phyloP scores from a whole-genome alignment of 2,113 vertebrate genomes.

The Gobio gobio region DNA sequence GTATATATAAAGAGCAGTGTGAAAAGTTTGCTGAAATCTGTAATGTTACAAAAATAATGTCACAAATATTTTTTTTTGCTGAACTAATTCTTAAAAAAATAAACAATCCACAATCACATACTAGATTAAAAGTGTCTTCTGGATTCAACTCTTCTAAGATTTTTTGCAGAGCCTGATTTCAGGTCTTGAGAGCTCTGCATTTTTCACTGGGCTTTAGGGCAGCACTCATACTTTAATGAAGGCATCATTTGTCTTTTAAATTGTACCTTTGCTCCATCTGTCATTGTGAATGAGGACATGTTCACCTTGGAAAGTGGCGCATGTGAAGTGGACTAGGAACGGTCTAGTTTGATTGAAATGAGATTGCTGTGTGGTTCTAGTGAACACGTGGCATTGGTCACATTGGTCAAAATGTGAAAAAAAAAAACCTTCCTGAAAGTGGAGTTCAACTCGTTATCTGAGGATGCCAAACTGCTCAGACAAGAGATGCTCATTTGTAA shows the following conservation, averaged over 20 bases:
- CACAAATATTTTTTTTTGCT: background rate
- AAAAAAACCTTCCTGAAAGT: too few species aligned
- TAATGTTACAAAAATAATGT: too few species aligned
- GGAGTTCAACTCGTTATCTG: background rate
- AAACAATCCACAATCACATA: background rate
- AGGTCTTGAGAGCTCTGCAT: constrained; percentile 11
- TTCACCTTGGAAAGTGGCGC: constrained; percentile 46
- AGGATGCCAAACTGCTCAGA: background rate
- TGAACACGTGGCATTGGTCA: background rate
- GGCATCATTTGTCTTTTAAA: constrained; percentile 51
- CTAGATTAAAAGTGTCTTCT: background rate
- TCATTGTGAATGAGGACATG: constrained; percentile 21
- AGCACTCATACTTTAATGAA: constrained; percentile 27
- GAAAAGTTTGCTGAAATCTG: too few species aligned
- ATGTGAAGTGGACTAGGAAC: background rate
- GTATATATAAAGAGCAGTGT: too few species aligned
- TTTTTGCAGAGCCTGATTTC: background rate
- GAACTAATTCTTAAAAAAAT: background rate
- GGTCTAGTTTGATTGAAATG: constrained; percentile 1
- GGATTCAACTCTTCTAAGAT: background rate
- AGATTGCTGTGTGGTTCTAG: background rate
- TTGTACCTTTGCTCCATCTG: constrained; percentile 40
- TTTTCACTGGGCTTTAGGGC: background rate
- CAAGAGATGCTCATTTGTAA: constrained; percentile 9
- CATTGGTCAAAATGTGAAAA: background rate